Evolutionary conservation across 2,797 vertebrate genomes (phyloP), one percentile per base, ranked within the genome.

Genomic region (Jordanella pulchra): DNA sequence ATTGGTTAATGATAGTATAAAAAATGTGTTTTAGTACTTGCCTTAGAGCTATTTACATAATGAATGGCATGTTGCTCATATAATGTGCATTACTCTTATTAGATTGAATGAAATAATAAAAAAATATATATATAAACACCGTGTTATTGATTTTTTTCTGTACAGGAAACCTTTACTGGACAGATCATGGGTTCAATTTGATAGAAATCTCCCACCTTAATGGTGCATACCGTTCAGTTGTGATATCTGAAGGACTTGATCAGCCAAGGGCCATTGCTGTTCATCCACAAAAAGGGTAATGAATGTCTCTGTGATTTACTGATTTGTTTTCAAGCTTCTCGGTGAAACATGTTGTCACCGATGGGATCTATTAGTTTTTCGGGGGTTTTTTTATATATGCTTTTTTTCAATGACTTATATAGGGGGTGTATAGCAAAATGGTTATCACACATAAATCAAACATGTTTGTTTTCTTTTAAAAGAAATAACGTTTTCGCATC

Each of bases 161-260:
- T 54, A 55, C 81, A 99, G 98, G 95, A 79, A 99, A 99, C 91
- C 95, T 99, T 71, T 99, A 99, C 75, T 99, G 98, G 98, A 97
- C 97, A 6, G 97, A 99, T 85, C 97, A 99, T 39, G 97, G 97
- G 53, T 98, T 99, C 86, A 98, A 97, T 92, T 94, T 99, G 73
- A 97, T 99, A 74, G 98, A 99, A 93, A 96, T 98, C 74, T 96
- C 97, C 64, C 95, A 96, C 83, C 94, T 99, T 81, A 97, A 96
- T 79, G 98, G 98, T 53, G 96, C 96, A 3, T 99, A 96, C 87
- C 97, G 98, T 67, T 99, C 96, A 1, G 97, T 99, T 75, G 92
- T 99, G 72, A 96, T 99, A 89, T 98, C 97, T 63, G 95, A 97
- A 87, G 96, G 95, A 50, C 93, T 99, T 67, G 98, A 99, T 89